phyloP scores from a whole-genome alignment of 2,888 invertebrate genomes.

The Catocala nupta region DNA sequence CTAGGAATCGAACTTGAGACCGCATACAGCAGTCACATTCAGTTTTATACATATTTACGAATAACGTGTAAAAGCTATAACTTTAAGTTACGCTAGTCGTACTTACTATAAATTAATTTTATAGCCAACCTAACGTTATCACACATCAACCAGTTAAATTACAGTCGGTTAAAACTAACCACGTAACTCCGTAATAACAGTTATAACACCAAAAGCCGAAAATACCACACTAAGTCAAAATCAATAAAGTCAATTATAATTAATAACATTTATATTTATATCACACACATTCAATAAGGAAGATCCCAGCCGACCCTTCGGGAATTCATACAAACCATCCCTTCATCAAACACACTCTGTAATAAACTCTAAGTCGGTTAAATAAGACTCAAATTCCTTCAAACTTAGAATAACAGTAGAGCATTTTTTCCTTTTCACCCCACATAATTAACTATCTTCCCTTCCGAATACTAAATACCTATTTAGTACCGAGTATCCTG shows the following conservation, averaged over 20 bases:
- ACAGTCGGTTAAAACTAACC: neutral
- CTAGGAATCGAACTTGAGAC: too few species aligned
- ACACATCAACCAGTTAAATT: neutral
- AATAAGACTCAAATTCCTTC: conserved; percentile 28
- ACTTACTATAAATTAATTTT: too few species aligned
- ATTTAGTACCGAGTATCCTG: conserved; percentile 80
- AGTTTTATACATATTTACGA: too few species aligned
- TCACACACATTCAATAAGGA: conserved; percentile 69
- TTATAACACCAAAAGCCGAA: conserved; percentile 15
- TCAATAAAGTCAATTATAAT: conserved; percentile 65
- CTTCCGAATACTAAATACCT: conserved; percentile 86
- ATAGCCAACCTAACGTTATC: neutral
- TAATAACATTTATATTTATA: conserved; percentile 71
- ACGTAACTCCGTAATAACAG: neutral
- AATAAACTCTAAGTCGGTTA: conserved; percentile 31
- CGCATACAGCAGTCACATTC: too few species aligned
- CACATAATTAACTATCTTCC: conserved; percentile 83
- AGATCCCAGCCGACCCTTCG: conserved; percentile 52
- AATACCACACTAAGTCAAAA: conserved; percentile 45
- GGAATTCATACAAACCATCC: conserved; percentile 16
- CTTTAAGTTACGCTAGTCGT: too few species aligned
- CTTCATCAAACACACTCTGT: conserved; percentile 27
- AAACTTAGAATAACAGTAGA: conserved; percentile 29
- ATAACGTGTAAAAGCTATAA: too few species aligned
- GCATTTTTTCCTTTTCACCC: conserved; percentile 81